Base-by-base conservation (phyloP, 2,888 invertebrate species). In the Drosophila parthenogenetica region DNA sequence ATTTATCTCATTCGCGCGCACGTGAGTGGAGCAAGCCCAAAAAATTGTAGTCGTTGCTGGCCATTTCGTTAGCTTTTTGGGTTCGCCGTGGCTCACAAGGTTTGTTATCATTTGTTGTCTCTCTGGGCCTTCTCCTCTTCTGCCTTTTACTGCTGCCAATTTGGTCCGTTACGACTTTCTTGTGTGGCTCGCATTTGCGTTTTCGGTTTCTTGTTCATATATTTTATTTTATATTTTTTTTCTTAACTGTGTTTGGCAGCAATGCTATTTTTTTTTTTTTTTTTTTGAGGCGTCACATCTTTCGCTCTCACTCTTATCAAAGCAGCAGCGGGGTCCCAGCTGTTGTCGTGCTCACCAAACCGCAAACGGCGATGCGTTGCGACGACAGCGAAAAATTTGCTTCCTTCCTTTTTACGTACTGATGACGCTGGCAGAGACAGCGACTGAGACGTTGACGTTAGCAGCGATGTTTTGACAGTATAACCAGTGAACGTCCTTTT, bases 1-100 rank as follows among this genome's bases (percentile, higher is more conserved):
- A 80, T 84, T 84, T 84, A 84, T 84, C 84, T 84, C 84, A 80
- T 84, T 84, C 84, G 59, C 86, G 86, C 88, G 73, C 86, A 80
- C 87, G 86, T 84, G 83, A 86, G 78, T 77, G 79, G 45, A 76
- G 70, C 78, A 83, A 74, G 65, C 72, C 75, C 65, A 70, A 83
- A 87, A 43, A 84, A 74, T 77, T 75, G 85, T 79, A 70, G 81
- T 71, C 64, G 69, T 45, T 53, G 62, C 62, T 69, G 81, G 61
- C 67, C 58, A 55, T 69, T 79, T 81, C 74, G 66, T 58, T 78
- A 70, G 79, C 53, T 45, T 46, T 43, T 63, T 55, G 29, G 29
- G 29, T 8, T 29, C 29, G 29, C 29, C 29, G 25, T 40, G 45
- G 49, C 63, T 64, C 40, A 35, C 54, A 64, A 53, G 53, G 22